phyloP scores from a whole-genome alignment of 2,888 invertebrate species.

The Steinernema carpocapsae region DNA sequence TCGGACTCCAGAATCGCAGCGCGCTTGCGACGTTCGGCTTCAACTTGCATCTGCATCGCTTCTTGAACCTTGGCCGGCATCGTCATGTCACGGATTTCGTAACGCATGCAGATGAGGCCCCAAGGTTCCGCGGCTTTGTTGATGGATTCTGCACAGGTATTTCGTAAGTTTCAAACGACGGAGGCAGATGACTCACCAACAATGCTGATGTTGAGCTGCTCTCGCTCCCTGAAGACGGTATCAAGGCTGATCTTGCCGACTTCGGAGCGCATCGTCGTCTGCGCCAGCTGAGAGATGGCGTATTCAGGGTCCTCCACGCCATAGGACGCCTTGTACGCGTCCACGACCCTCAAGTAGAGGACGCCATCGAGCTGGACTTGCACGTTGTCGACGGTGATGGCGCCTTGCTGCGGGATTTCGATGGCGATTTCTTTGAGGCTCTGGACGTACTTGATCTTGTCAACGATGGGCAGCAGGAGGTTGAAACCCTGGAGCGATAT shows the following conservation, averaged over 20 bases:
- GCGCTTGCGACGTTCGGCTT: conserved; percentile 93
- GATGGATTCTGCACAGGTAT: conserved; percentile 80
- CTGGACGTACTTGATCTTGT: conserved; percentile 94
- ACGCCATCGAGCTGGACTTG: conserved; percentile 95
- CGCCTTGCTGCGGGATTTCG: conserved; percentile 97
- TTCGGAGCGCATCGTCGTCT: conserved; percentile 99
- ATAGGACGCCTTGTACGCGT: conserved; percentile 89
- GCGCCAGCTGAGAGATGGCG: conserved; percentile 96
- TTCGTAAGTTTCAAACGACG: no score
- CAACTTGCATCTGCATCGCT: conserved; percentile 98
- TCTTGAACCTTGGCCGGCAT: conserved; percentile 90
- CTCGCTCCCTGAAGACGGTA: conserved; percentile 90
- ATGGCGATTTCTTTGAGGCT: conserved; percentile 98
- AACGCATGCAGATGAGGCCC: conserved; percentile 94
- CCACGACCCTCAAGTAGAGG: conserved; percentile 87
- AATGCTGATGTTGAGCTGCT: conserved; percentile 89
- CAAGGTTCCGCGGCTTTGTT: conserved; percentile 98
- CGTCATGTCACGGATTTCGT: conserved; percentile 89
- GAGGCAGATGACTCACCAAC: conserved; percentile 74
- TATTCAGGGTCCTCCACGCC: conserved; percentile 99
- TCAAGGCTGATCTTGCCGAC: conserved; percentile 95
- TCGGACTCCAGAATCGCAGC: conserved; percentile 97
- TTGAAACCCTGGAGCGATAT: conserved; percentile 79
- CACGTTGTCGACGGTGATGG: conserved; percentile 96
- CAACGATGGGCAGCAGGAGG: conserved; percentile 85